Conservation (phyloP, 2,888 invertebrate genomes). For the Disparrhopalites patrizii region DNA sequence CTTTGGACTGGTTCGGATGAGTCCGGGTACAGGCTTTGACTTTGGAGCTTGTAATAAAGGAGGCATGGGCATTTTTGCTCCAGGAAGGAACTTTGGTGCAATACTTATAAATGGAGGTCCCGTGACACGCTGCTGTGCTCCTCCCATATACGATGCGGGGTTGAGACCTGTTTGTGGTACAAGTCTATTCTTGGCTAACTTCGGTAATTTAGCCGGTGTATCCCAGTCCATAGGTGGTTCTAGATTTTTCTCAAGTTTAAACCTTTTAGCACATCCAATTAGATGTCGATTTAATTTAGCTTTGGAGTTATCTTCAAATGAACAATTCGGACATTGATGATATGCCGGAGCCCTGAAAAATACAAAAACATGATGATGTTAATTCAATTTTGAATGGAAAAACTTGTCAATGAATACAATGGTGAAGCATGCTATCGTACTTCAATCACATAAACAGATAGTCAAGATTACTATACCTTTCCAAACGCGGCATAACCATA, state of each 20-base stretch:
- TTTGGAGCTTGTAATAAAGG: slow-evolving; percentile 54
- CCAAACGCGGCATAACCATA: slow-evolving; percentile 74
- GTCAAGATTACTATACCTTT: slow-evolving; percentile 51
- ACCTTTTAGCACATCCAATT: slow-evolving; percentile 82
- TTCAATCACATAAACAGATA: not conserved
- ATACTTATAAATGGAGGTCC: slow-evolving; percentile 53
- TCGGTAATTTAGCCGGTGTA: slow-evolving; percentile 87
- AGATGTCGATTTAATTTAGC: slow-evolving; percentile 83
- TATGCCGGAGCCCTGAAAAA: slow-evolving; percentile 69
- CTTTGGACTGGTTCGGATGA: slow-evolving; percentile 46
- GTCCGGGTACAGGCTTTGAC: slow-evolving; percentile 45
- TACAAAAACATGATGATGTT: slow-evolving; percentile 10
- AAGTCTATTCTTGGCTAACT: slow-evolving; percentile 56
- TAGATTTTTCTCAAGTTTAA: slow-evolving; percentile 76
- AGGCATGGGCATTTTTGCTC: slow-evolving; percentile 48
- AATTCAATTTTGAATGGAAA: not conserved
- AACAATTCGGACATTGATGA: slow-evolving; percentile 89
- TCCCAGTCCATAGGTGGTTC: slow-evolving; percentile 87
- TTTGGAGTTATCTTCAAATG: slow-evolving; percentile 90
- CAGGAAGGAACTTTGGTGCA: slow-evolving; percentile 48
- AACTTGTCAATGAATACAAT: no score
- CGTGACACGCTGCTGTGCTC: not conserved
- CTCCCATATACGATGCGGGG: slow-evolving; percentile 16
- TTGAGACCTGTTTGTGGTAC: slow-evolving; percentile 40
- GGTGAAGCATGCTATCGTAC: not conserved